These are phyloP conservation scores for Lacanobia wlatinum DNA, from an alignment of 2,888 invertebrate genomes.

Conservation along the genomic window DNA sequence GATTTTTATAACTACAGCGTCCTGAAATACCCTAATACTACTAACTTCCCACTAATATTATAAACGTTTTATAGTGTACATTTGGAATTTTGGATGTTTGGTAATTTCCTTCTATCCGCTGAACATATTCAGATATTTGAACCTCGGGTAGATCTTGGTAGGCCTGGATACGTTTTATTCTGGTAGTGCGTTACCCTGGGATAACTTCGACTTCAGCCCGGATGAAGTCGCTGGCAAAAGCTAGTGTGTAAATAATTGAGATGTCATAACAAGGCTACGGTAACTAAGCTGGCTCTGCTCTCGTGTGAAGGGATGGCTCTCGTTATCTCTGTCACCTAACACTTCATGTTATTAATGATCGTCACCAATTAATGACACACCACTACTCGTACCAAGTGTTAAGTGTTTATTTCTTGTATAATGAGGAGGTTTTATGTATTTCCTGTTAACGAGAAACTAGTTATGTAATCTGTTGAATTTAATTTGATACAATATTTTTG, in stretches of 20 bases:
- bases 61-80: too few species aligned
- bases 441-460: constrained; percentile 7
- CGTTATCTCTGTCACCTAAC: constrained; percentile 48
- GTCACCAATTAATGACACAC: constrained; percentile 40
- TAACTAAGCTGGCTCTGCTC: constrained; percentile 22
- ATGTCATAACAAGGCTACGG: constrained; percentile 15
- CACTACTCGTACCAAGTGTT: constrained; percentile 8
- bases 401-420: constrained; percentile 14
- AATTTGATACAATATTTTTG: neutral
- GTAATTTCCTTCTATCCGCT: too few species aligned
- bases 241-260: neutral
- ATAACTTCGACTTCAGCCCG: neutral
- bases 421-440: constrained; percentile 8
- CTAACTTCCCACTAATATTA: too few species aligned
- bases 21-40: too few species aligned
- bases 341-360: constrained; percentile 43
- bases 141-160: neutral
- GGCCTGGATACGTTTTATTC: neutral
- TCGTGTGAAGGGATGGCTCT: constrained; percentile 28
- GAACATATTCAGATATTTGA: too few species aligned
- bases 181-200: neutral
- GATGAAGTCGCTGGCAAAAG: neutral
- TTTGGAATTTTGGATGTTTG: too few species aligned
- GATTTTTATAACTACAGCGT: too few species aligned
- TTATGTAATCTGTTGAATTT: neutral